phyloP scores from a whole-genome alignment of 2,888 invertebrate genomes.

The Leptura quadrifasciata region DNA sequence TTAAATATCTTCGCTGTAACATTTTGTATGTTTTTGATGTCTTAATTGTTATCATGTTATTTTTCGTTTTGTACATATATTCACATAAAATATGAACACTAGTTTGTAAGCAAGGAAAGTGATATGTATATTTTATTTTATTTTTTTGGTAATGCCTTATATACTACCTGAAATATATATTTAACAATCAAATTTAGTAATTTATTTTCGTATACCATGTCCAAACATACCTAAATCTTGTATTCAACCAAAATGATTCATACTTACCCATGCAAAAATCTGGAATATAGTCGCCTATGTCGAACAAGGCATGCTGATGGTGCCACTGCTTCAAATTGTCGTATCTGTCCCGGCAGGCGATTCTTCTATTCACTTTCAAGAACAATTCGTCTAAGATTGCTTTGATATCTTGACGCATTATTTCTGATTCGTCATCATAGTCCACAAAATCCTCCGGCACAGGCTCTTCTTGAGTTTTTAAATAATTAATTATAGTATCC shows the following conservation, averaged over 20 bases:
- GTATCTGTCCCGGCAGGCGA: slow-evolving; percentile 62
- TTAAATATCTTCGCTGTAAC: slow-evolving; percentile 10
- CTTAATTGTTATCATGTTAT: slow-evolving; percentile 24
- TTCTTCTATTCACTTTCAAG: slow-evolving; percentile 61
- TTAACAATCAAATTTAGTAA: background rate
- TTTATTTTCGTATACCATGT: background rate
- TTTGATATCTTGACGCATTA: slow-evolving; percentile 35
- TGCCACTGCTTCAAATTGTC: slow-evolving; percentile 60
- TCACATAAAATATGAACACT: slow-evolving; percentile 38
- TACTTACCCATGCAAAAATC: slow-evolving; percentile 66
- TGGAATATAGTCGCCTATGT: slow-evolving; percentile 60
- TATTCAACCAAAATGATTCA: background rate
- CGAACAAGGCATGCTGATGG: slow-evolving; percentile 67
- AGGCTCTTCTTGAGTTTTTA: slow-evolving; percentile 5
- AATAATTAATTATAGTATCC: slow-evolving; percentile 21
- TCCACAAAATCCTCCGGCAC: background rate
- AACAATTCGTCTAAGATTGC: slow-evolving; percentile 63
- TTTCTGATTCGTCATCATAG: background rate
- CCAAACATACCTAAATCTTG: too few relatives aligned
- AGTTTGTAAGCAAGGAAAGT: slow-evolving; percentile 48
- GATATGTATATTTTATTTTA: slow-evolving; percentile 52
- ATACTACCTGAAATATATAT: slow-evolving; percentile 29
- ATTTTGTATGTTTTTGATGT: slow-evolving; percentile 23
- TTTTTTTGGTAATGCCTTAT: slow-evolving; percentile 49
- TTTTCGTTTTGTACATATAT: slow-evolving; percentile 41